Evolutionary conservation across 2,113 vertebrate species (phyloP).

Genomic region (Donacobius atricapilla): DNA sequence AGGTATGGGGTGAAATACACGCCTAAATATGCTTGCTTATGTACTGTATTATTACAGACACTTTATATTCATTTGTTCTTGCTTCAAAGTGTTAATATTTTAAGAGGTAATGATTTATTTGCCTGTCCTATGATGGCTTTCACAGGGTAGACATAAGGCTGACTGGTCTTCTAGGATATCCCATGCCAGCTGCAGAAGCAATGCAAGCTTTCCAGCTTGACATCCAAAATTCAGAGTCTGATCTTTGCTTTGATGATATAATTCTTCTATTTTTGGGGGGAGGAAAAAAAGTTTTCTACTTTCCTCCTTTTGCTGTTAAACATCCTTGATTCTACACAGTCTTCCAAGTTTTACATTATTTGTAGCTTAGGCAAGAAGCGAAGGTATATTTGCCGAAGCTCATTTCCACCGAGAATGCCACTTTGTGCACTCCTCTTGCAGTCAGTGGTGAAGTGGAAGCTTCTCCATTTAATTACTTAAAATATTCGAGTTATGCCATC

Average conservation of each 20-base stretch:
- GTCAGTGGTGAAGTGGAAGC: not conserved
- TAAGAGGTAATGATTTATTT: not conserved
- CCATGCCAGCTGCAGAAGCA: not conserved
- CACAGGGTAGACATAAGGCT: not conserved
- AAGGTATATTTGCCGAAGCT: not conserved
- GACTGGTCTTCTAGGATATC: not conserved
- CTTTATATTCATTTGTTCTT: not conserved
- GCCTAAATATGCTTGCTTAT: not conserved
- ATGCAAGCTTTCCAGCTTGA: not conserved
- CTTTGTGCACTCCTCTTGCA: not conserved
- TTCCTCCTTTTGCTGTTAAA: not conserved
- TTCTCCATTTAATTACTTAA: not conserved
- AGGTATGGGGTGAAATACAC: not conserved
- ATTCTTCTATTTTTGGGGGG: not conserved
- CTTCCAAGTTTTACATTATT: not conserved
- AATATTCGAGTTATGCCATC: not conserved
- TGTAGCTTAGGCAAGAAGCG: not conserved
- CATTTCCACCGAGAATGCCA: not conserved
- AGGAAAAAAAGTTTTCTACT: accelerated
- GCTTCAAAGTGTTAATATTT: not conserved
- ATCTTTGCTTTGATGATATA: not conserved
- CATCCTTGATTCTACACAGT: not conserved
- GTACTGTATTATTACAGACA: not conserved
- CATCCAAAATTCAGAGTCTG: not conserved
- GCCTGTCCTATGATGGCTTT: not conserved